Percentiles rank a stretch among this genome's conserved stretches.
phyloP scores from a whole-genome alignment of 2,888 invertebrate genomes.

The Ochlodes sylvanus region DNA sequence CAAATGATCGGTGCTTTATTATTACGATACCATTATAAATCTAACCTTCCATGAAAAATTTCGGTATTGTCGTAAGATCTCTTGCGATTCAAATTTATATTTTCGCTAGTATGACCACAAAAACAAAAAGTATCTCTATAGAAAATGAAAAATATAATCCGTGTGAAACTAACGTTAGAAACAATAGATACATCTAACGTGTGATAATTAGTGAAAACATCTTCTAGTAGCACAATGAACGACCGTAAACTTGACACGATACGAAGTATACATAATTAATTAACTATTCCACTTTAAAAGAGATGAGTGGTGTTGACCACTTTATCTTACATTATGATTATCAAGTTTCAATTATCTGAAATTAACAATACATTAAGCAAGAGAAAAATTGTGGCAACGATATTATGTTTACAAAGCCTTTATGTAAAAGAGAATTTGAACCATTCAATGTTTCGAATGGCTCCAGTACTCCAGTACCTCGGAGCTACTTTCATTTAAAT shows the following conservation, averaged over 20 bases:
- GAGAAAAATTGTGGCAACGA: background rate
- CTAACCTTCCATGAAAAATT: background rate
- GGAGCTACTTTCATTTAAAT: background rate
- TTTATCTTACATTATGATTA: conserved; percentile 10
- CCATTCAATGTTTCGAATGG: background rate
- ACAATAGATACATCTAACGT: conserved; percentile 41
- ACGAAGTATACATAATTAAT: conserved; percentile 42
- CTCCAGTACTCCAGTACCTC: no score
- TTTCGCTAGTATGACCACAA: background rate
- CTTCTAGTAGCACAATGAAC: conserved; percentile 52
- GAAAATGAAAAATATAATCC: conserved; percentile 29
- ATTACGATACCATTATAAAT: no score
- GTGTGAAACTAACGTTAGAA: conserved; percentile 30
- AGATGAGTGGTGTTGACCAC: conserved; percentile 17
- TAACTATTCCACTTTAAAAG: conserved; percentile 26
- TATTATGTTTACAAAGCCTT: background rate
- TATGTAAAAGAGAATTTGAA: background rate
- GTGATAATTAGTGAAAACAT: conserved; percentile 54
- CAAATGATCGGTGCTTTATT: no score
- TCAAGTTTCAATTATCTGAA: background rate
- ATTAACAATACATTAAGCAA: background rate
- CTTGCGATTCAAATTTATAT: background rate
- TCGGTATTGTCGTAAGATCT: background rate
- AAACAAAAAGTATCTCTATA: conserved; percentile 5
- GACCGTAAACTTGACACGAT: conserved; percentile 62